Evolutionary conservation across 2,113 vertebrate species (phyloP).

Genomic region (Noturus placidus): DNA sequence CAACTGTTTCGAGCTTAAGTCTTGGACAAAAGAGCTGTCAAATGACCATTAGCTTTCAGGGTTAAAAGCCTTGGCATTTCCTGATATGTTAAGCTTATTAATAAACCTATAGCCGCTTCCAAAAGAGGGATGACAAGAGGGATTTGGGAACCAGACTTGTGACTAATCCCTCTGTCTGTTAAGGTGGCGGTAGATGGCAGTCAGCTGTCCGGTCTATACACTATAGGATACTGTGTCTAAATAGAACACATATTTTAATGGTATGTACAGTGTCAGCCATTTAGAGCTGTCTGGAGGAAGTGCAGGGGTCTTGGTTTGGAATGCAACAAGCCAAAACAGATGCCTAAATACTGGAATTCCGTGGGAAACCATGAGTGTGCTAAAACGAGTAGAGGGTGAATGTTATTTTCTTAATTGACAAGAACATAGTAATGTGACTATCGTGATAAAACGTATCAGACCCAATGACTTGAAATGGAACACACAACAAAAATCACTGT

Average conservation of each 20-base stretch:
- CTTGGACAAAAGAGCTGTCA: conserved; percentile 41
- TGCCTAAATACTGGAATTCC: conserved; percentile 49
- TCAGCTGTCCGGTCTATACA: conserved; percentile 66
- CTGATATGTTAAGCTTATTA: conserved; percentile 57
- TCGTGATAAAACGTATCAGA: neutral
- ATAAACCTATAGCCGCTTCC: conserved; percentile 58
- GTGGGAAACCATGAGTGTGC: conserved; percentile 14
- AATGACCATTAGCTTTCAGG: conserved; percentile 49
- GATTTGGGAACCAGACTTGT: conserved; percentile 56
- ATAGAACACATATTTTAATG: conserved; percentile 72
- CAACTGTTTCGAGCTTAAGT: conserved; percentile 10
- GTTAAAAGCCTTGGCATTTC: conserved; percentile 35
- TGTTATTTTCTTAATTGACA: neutral
- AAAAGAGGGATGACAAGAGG: conserved; percentile 57
- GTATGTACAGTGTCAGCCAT: conserved; percentile 64
- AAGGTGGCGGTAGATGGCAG: conserved; percentile 47
- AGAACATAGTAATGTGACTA: neutral
- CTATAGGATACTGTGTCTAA: conserved; percentile 63
- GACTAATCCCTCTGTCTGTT: conserved; percentile 59
- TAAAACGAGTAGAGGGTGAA: neutral
- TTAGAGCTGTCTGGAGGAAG: conserved; percentile 55
- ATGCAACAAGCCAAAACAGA: conserved; percentile 45
- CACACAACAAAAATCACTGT: neutral
- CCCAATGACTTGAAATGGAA: neutral
- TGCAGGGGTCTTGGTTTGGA: conserved; percentile 49